Evolutionary conservation across 2,888 invertebrate genomes (phyloP).

Genomic region (Orthonevra nobilis): DNA sequence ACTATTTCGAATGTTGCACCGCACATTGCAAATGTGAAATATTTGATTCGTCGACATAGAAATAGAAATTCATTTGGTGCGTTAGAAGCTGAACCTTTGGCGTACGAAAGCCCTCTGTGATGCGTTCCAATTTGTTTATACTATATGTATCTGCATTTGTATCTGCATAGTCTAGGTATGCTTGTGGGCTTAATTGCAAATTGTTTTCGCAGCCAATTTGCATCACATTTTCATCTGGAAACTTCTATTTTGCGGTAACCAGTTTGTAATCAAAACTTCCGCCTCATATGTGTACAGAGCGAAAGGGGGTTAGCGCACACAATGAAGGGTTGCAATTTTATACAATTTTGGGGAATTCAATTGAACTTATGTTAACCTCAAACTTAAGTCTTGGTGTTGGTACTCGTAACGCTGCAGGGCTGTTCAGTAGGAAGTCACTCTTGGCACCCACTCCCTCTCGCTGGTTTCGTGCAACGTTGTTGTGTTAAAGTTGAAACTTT

Average conservation of each 20-base stretch:
- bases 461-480: constrained; percentile 27
- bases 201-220: constrained; percentile 68
- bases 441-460: not conserved
- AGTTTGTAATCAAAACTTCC: constrained; percentile 69
- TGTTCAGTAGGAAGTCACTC: constrained; percentile 10
- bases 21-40: constrained; percentile 25
- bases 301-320: not conserved
- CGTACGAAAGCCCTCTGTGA: constrained; percentile 8
- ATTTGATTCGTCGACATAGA: constrained; percentile 47
- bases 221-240: constrained; percentile 63
- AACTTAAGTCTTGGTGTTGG: constrained; percentile 53
- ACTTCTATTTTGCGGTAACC: constrained; percentile 68
- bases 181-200: constrained; percentile 61
- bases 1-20: too few species aligned
- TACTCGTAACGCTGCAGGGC: too few species aligned
- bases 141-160: not conserved
- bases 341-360: constrained; percentile 67
- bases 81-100: constrained; percentile 1
- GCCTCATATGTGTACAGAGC: constrained; percentile 22
- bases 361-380: constrained; percentile 67
- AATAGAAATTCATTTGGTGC: constrained; percentile 51
- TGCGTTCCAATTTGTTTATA: too few species aligned
- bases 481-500: constrained; percentile 56
- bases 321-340: constrained; percentile 40
- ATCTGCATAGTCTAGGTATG: constrained; percentile 21